Conservation (phyloP, 1,140 invertebrate species). For the Drosophila littoralis region DNA sequence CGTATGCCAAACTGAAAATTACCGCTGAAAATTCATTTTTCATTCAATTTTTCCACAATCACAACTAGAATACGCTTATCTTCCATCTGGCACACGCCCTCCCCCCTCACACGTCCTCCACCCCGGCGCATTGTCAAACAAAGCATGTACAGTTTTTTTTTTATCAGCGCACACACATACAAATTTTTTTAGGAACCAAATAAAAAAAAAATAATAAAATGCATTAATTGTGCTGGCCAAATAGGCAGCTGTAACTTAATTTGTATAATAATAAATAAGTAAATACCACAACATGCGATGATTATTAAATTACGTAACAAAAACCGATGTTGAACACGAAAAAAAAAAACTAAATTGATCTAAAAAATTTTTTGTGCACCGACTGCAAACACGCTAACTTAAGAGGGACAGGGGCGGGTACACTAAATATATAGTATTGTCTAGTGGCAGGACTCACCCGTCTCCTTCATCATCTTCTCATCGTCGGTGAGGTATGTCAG, state of each 20-base stretch:
- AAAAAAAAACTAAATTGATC: conserved; percentile 23
- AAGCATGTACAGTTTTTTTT: conserved; percentile 37
- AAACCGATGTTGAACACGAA: conserved; percentile 22
- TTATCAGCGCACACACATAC: conserved; percentile 37
- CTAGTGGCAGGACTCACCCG: conserved; percentile 86
- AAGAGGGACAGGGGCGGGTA: neutral
- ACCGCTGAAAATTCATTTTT: neutral
- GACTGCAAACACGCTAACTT: neutral
- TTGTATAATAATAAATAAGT: conserved; percentile 16
- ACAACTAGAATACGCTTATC: conserved; percentile 42
- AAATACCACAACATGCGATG: conserved; percentile 14
- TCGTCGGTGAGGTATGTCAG: conserved; percentile 90
- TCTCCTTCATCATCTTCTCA: conserved; percentile 91
- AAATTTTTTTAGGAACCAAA: neutral
- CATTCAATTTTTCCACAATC: conserved; percentile 23
- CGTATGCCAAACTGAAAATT: conserved; percentile 1
- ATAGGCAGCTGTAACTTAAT: conserved; percentile 6
- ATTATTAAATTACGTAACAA: conserved; percentile 50
- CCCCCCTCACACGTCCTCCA: neutral
- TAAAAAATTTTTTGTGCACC: conserved; percentile 9
- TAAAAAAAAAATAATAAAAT: conserved; percentile 23
- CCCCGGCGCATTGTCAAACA: conserved; percentile 2
- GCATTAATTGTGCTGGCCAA: conserved; percentile 11
- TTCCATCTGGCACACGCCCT: conserved; percentile 14
- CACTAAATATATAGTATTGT: too few relatives aligned